Evolutionary conservation across 2,113 vertebrate genomes (phyloP), one percentile per base, ranked within the genome.

Genomic region (Strigops habroptila): DNA sequence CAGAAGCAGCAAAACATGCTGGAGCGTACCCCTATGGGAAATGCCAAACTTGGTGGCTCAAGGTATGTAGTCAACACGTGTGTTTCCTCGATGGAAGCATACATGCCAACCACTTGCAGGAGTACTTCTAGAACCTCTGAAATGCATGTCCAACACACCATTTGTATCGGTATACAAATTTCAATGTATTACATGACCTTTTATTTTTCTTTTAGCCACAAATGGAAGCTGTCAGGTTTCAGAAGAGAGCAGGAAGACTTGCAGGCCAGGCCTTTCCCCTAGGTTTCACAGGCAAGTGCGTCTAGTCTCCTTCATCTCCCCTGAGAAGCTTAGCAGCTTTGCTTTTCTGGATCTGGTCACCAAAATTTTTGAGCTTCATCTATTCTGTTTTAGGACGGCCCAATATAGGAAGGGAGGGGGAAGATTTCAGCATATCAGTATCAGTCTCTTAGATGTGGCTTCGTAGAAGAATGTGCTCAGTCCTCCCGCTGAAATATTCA

Each of bases 31-130:
- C 8, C 14, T 13, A 6, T 4, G 18, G 53, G 46, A 77, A 89
- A 14, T 35, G 48, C 15, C 83, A 65, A 23, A 60, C 23, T 21
- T 9, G 4, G 30, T 46, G 37, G 46, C 24, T 64, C 63, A 35
- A 33, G 35, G 14, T 35, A 31, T 2, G 4, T 4, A 70, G 33
- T 10, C 8, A 73, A 37, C 17, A 28, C 0, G 0, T 14, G 69
- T 0, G 0, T 49, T 57, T 70, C 55, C 62, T 63, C 0, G 0
- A n/a, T 31, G 27, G 68, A 86, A 81, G 55, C 22, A 14, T 0
- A 60, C 23, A 3, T 3, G 43, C 52, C 5, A 9, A 13, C 18
- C 28, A 31, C 27, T 14, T 25, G 43, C 8, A 64, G 55, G 13
- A 83, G 33, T 13, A 74, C 48, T 83, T 71, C 51, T 27, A 59